Conservation (phyloP, 1,140 invertebrate genomes). For the Ips typographus region DNA sequence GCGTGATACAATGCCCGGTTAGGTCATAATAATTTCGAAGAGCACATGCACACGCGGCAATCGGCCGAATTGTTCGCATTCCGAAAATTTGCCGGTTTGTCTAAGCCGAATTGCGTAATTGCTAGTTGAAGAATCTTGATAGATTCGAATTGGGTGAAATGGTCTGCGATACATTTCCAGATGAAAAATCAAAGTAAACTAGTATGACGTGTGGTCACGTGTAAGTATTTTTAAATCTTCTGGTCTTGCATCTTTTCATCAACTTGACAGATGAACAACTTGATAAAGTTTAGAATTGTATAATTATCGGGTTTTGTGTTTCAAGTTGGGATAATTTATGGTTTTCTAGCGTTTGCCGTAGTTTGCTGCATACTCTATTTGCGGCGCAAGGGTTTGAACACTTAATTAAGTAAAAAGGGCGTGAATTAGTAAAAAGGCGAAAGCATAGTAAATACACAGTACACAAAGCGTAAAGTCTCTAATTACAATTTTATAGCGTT, state of each 20-base stretch:
- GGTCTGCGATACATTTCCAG: too few relatives aligned
- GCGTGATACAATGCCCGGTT: not conserved
- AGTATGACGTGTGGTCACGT: too few relatives aligned
- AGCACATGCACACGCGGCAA: not conserved
- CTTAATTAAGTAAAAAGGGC: constrained; percentile 15
- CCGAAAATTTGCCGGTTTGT: too few relatives aligned
- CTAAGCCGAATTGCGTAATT: too few relatives aligned
- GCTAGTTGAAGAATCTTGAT: too few relatives aligned
- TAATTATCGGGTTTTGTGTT: too few relatives aligned
- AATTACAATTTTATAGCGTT: constrained; percentile 18
- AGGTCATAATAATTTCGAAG: not conserved
- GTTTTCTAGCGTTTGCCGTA: not conserved
- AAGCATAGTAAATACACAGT: constrained; percentile 13
- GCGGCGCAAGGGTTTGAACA: not conserved
- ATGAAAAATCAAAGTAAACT: too few relatives aligned
- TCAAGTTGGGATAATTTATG: too few relatives aligned
- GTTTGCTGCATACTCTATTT: not conserved
- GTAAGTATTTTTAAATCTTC: not conserved
- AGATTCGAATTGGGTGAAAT: too few relatives aligned
- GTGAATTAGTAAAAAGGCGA: constrained; percentile 12
- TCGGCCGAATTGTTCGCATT: too few relatives aligned
- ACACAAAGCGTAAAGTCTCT: constrained; percentile 16
- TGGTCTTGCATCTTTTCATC: not conserved
- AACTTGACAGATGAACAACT: too few relatives aligned
- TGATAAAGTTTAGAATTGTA: too few relatives aligned